Evolutionary conservation across 2,888 invertebrate species (phyloP).

Genomic region (Acleris emargana): DNA sequence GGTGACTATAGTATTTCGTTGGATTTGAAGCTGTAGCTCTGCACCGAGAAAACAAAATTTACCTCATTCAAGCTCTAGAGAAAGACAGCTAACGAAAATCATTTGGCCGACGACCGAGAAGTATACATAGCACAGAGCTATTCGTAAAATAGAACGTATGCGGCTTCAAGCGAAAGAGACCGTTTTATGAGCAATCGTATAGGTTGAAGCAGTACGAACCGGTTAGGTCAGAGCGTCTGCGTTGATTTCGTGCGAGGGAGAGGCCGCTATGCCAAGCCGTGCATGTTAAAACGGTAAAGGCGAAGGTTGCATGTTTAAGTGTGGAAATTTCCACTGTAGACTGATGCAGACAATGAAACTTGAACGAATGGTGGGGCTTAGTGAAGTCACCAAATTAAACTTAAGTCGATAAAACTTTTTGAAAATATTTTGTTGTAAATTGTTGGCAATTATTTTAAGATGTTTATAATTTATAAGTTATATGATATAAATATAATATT

Average conservation of each 20-base stretch:
- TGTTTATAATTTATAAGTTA: too few species aligned
- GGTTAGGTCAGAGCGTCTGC: constrained; percentile 78
- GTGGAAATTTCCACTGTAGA: constrained; percentile 83
- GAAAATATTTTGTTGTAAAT: not conserved
- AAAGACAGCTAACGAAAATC: constrained; percentile 82
- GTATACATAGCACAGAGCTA: constrained; percentile 83
- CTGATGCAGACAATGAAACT: constrained; percentile 82
- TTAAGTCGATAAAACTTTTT: constrained; percentile 20
- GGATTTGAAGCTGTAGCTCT: constrained; percentile 83
- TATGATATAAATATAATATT: too few species aligned
- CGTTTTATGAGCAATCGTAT: constrained; percentile 49
- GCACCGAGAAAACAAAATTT: constrained; percentile 77
- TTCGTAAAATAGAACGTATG: constrained; percentile 82
- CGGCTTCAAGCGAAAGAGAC: constrained; percentile 66
- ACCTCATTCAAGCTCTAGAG: constrained; percentile 82
- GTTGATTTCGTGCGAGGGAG: constrained; percentile 68
- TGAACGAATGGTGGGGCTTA: constrained; percentile 66
- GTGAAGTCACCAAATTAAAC: constrained; percentile 46
- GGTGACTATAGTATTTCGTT: constrained; percentile 74
- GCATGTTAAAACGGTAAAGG: constrained; percentile 58
- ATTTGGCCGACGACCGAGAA: constrained; percentile 82
- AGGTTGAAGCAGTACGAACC: constrained; percentile 63
- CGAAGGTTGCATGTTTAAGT: constrained; percentile 78
- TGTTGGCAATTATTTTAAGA: too few species aligned
- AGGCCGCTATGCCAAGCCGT: constrained; percentile 53